A percentile compares a stretch with the other conserved stretches of the same genome.
These are phyloP conservation scores for Epinephelus lanceolatus DNA, from an alignment of 2,113 vertebrate genomes.

Conservation along the genomic window DNA sequence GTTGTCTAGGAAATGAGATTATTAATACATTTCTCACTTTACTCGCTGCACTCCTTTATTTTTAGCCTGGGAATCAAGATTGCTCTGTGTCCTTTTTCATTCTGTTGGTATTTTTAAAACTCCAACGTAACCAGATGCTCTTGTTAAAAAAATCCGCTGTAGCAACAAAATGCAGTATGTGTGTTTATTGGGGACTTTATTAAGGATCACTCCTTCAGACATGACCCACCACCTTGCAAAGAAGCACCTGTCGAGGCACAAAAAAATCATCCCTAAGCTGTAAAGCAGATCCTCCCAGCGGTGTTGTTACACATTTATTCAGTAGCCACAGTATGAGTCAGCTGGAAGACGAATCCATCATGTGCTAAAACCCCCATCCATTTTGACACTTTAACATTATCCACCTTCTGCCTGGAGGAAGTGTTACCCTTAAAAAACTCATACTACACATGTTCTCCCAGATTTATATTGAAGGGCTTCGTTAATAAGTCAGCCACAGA, in stretches of 20 bases:
- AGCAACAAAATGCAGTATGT: slow-evolving; percentile 1
- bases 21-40: slow-evolving; percentile 79
- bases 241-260: slow-evolving; percentile 17
- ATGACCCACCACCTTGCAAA: slow-evolving; percentile 5
- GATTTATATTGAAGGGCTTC: slow-evolving; percentile 54
- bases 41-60: slow-evolving; percentile 72
- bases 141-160: slow-evolving; percentile 7
- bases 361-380: slow-evolving; percentile 46
- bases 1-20: slow-evolving; percentile 81
- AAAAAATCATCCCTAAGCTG: background rate
- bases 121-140: background rate
- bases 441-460: slow-evolving; percentile 55
- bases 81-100: slow-evolving; percentile 65
- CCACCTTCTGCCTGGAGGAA: slow-evolving; percentile 65
- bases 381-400: slow-evolving; percentile 62
- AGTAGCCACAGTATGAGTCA: slow-evolving; percentile 50
- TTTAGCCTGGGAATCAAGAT: slow-evolving; percentile 69
- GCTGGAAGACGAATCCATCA: slow-evolving; percentile 60
- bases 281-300: slow-evolving; percentile 21
- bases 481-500: slow-evolving; percentile 54
- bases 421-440: slow-evolving; percentile 55
- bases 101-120: slow-evolving; percentile 62
- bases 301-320: slow-evolving; percentile 43
- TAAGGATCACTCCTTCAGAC: background rate
- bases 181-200: background rate